These are phyloP conservation scores for Asteroscopus sphinx DNA, from an alignment of 2,888 invertebrate genomes.

Conservation along the genomic window DNA sequence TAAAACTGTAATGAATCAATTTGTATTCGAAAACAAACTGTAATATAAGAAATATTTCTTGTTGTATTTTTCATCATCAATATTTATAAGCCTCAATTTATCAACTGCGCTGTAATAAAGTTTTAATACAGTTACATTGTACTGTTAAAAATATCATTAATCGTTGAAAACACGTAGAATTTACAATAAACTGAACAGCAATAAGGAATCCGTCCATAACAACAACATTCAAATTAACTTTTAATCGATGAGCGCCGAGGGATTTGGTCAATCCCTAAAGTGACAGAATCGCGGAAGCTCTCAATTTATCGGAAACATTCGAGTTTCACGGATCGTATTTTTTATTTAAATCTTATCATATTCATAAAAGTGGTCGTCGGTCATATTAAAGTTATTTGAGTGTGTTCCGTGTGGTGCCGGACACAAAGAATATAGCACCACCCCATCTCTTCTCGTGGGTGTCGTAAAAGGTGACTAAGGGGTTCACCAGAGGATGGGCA, in stretches of 20 bases:
- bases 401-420: too few species aligned
- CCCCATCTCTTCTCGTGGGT: too few species aligned
- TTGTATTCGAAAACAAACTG: neutral
- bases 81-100: too few species aligned
- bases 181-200: conserved; percentile 3
- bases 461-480: too few species aligned
- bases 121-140: too few species aligned
- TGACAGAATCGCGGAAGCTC: conserved; percentile 12
- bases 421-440: too few species aligned
- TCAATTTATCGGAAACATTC: conserved; percentile 23
- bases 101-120: too few species aligned
- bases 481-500: too few species aligned
- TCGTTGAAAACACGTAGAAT: neutral
- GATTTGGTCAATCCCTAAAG: conserved; percentile 23
- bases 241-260: conserved; percentile 21
- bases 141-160: neutral
- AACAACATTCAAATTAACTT: conserved; percentile 21
- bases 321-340: conserved; percentile 4
- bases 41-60: neutral
- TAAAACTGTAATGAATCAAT: too few species aligned
- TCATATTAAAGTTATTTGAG: neutral
- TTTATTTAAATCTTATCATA: neutral
- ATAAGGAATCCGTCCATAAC: conserved; percentile 6
- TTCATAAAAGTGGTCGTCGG: neutral
- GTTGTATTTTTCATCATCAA: too few species aligned